These are phyloP conservation scores for Muscicapa adusta DNA, from an alignment of 2,113 vertebrate species.

Conservation along the genomic window DNA sequence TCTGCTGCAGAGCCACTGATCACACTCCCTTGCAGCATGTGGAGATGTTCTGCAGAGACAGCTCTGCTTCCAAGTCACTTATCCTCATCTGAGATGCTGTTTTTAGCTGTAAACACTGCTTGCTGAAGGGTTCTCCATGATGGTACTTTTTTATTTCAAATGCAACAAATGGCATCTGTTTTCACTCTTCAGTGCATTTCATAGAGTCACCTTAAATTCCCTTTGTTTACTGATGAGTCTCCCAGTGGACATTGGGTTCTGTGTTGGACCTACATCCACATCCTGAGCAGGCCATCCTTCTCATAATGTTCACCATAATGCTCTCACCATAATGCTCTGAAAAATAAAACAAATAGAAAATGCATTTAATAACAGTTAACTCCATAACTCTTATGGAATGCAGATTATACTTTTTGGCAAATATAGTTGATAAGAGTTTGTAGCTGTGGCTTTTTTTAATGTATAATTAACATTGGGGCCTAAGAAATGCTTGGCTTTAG, in stretches of 20 bases:
- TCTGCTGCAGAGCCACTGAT: background rate
- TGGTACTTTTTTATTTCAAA: background rate
- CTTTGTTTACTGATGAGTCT: background rate
- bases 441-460: background rate
- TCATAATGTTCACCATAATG: background rate
- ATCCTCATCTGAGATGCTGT: background rate
- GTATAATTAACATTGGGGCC: background rate
- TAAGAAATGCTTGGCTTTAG: background rate
- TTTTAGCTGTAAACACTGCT: background rate
- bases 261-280: background rate
- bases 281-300: background rate
- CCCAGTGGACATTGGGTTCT: background rate
- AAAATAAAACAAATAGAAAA: background rate
- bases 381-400: background rate
- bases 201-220: background rate
- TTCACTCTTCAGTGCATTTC: background rate
- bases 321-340: background rate
- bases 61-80: background rate
- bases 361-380: background rate
- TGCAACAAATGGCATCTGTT: background rate
- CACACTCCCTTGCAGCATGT: fast-evolving
- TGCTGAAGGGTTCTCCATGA: background rate
- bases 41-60: background rate
- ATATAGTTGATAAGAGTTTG: background rate
- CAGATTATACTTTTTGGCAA: background rate